Conservation (phyloP, 2,113 vertebrate genomes). For the Neoarius graeffei region DNA sequence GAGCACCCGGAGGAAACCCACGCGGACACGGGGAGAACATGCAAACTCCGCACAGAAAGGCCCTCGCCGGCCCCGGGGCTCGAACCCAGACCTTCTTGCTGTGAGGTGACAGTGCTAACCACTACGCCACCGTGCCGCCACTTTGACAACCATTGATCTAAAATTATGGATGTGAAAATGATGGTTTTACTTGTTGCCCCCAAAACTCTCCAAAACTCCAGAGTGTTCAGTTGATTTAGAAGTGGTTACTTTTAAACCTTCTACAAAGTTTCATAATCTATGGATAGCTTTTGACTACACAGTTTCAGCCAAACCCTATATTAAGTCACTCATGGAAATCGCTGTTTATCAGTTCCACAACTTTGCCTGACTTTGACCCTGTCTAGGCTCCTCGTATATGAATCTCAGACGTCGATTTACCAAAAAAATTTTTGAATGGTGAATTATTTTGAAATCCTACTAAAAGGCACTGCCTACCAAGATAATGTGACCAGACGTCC, state of each 20-base stretch:
- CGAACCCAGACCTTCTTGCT: too few species aligned
- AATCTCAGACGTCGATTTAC: neutral
- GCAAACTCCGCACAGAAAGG: too few species aligned
- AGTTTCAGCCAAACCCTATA: neutral
- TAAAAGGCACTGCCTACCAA: neutral
- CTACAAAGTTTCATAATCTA: neutral
- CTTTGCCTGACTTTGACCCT: neutral
- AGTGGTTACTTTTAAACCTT: neutral
- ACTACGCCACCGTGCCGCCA: too few species aligned
- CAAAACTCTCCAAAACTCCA: neutral
- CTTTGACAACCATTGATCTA: neutral
- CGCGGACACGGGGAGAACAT: too few species aligned
- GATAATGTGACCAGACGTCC: too few species aligned
- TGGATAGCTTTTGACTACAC: neutral
- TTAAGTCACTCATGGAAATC: neutral
- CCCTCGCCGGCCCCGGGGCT: too few species aligned
- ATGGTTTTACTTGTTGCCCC: neutral
- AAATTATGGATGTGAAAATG: too few species aligned
- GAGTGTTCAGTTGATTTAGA: neutral
- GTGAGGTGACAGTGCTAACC: too few species aligned
- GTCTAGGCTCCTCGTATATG: neutral
- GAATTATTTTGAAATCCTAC: neutral
- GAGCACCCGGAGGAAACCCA: too few species aligned
- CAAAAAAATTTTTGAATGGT: neutral
- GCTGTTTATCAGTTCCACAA: neutral